These are phyloP conservation scores for Rhea pennata DNA, from an alignment of 2,113 vertebrate genomes.

Conservation along the genomic window DNA sequence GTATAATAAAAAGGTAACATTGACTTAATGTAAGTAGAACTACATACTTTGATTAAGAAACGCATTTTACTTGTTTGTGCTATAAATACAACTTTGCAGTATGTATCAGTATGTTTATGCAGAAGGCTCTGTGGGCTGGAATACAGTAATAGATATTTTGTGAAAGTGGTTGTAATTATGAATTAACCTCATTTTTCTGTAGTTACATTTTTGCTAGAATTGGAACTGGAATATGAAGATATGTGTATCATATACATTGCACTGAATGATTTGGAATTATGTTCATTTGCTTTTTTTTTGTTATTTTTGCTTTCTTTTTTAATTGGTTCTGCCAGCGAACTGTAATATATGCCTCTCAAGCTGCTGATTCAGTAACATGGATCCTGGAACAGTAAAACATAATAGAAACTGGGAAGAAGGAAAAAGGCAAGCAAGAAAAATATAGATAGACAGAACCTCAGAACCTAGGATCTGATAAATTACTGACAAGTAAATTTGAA, in stretches of 20 bases:
- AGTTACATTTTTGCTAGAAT: constrained; percentile 9
- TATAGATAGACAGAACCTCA: neutral
- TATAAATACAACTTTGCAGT: neutral
- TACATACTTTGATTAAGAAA: constrained; percentile 30
- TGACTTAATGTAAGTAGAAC: constrained; percentile 29
- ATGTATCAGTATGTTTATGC: neutral
- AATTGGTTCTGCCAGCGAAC: constrained; percentile 38
- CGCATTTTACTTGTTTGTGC: constrained; percentile 26
- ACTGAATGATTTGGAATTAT: constrained; percentile 40
- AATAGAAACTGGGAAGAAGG: neutral
- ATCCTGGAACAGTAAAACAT: constrained; percentile 37
- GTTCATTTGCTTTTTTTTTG: constrained; percentile 3
- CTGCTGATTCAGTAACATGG: constrained; percentile 30
- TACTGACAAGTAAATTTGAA: neutral
- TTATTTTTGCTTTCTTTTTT: constrained; percentile 26
- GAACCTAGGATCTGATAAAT: neutral
- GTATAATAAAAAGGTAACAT: constrained; percentile 15
- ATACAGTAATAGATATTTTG: neutral
- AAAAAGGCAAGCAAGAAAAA: neutral
- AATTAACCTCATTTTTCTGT: neutral
- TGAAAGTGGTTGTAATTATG: neutral
- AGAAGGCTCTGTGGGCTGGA: neutral
- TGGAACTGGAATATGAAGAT: constrained; percentile 54
- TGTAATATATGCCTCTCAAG: constrained; percentile 46
- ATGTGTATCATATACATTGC: constrained; percentile 22